Percentiles rank a stretch among this genome's conserved stretches.
phyloP scores from a whole-genome alignment of 2,888 invertebrate species.

The Apocheima hispidaria region DNA sequence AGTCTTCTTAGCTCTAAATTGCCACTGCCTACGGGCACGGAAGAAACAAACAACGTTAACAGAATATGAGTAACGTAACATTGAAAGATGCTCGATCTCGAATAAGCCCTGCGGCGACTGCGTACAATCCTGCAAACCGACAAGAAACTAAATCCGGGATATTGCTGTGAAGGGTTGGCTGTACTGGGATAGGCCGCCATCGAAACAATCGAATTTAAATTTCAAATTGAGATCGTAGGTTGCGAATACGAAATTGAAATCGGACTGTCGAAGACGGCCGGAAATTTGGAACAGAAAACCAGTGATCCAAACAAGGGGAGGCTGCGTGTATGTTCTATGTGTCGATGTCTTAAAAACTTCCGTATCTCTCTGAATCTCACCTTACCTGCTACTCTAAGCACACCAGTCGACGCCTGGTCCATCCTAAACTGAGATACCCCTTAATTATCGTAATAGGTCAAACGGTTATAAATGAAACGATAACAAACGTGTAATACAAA shows the following conservation, averaged over 20 bases:
- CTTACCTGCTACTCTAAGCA: constrained; percentile 77
- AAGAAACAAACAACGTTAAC: constrained; percentile 82
- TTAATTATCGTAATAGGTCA: constrained; percentile 83
- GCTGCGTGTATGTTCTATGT: constrained; percentile 74
- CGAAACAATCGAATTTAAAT: constrained; percentile 35
- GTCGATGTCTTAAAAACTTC: constrained; percentile 77
- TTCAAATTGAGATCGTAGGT: constrained; percentile 45
- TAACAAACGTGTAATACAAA: constrained; percentile 85
- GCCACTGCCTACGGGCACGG: constrained; percentile 58
- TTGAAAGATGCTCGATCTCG: constrained; percentile 78
- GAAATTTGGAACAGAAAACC: constrained; percentile 74
- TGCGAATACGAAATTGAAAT: constrained; percentile 26
- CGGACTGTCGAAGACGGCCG: constrained; percentile 45
- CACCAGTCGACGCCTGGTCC: constrained; percentile 86
- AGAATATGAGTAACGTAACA: constrained; percentile 81
- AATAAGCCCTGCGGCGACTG: constrained; percentile 85
- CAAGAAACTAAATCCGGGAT: constrained; percentile 79
- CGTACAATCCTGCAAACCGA: constrained; percentile 64
- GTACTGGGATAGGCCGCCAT: constrained; percentile 53
- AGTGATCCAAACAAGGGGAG: constrained; percentile 64
- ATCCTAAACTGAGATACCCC: constrained; percentile 85
- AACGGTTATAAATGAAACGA: constrained; percentile 84
- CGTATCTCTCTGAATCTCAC: constrained; percentile 72
- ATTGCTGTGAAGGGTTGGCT: constrained; percentile 71
- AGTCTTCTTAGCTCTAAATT: constrained; percentile 68